These are phyloP conservation scores for Ophion costatus DNA, from an alignment of 2,888 invertebrate species.

Conservation along the genomic window DNA sequence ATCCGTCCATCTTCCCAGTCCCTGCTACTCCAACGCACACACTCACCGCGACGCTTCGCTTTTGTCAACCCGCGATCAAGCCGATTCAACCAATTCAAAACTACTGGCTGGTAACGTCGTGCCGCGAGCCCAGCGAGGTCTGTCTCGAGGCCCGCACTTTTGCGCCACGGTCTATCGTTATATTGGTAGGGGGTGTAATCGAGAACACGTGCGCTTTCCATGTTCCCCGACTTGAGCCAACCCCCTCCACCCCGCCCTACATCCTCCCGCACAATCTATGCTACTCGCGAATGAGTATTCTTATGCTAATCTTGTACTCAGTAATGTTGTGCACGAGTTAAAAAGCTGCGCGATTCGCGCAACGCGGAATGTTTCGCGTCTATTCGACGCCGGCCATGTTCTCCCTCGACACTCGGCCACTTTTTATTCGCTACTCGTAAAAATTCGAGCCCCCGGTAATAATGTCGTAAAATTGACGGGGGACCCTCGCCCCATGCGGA, in stretches of 20 bases:
- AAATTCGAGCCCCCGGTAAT: constrained; percentile 2
- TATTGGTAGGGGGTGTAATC: constrained; percentile 2
- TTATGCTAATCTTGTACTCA: background rate
- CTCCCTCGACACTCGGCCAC: background rate
- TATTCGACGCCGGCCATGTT: background rate
- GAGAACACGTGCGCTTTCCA: constrained; percentile 7
- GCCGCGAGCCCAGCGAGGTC: constrained; percentile 23
- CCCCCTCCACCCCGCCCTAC: background rate
- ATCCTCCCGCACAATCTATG: background rate
- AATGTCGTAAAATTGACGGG: constrained; percentile 7
- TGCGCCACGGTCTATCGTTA: background rate
- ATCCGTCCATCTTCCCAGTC: constrained; percentile 6
- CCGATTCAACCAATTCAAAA: constrained; percentile 33
- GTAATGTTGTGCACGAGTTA: background rate
- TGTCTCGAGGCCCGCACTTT: constrained; percentile 22
- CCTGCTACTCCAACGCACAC: constrained; percentile 10
- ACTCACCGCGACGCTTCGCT: constrained; percentile 5
- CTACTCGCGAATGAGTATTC: background rate
- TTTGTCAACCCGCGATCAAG: constrained; percentile 15
- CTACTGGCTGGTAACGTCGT: constrained; percentile 28
- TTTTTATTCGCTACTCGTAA: constrained; percentile 29
- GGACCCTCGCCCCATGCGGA: background rate
- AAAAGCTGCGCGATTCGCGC: background rate
- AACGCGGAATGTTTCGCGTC: background rate
- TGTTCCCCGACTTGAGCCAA: background rate